Evolutionary conservation across 64 coral and sea anemone genomes (phyloP), one percentile per base, ranked within the genome.

Genomic region (Montipora cactus): DNA sequence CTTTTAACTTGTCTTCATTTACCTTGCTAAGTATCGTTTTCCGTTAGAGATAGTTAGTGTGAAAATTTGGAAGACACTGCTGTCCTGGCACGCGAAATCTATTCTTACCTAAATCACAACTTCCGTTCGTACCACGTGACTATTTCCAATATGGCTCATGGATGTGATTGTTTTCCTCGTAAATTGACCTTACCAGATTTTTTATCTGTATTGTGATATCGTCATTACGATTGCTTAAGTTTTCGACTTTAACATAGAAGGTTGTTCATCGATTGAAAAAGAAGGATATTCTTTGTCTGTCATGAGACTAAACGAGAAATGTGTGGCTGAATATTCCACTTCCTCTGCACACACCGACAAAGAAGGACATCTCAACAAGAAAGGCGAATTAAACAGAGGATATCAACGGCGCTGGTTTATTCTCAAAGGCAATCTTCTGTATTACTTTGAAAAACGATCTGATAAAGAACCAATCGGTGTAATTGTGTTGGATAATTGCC

Each of bases 391-490:
- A 25, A 99, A 99, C 74, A 96, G 95, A 90, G 98, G 98, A 7
- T 99, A 94, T 89, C 98, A 99, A 21, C 87, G 92, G 52, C 62
- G 98, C 11, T 99, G 89, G 95, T 99, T 99, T 84, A 77, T 99
- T 70, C 76, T 99, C 4, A 96, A 96, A 81, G 98, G 98, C 21
- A 99, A 99, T 81, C 68, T 99, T 74, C 74, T 99, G 73, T 99
- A 96, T 90, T 99, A 99, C 49, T 99, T 96, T 28, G 98, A 99
- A 72, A 96, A 93, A n/a, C 78, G 94, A 78, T 89, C 73, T 55
- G 98, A 96, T 19, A 99, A 96, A 69, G 95, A 96, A 81, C 94
- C 98, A 0, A 99, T 99, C 48, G 98, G 98, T n/a, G 98, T 99
- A 18, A 89, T 99, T 78, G 84, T 99, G 48, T 78, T 99, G 48